Evolutionary conservation across 2,888 invertebrate genomes (phyloP).

Genomic region (Acleris emargana): DNA sequence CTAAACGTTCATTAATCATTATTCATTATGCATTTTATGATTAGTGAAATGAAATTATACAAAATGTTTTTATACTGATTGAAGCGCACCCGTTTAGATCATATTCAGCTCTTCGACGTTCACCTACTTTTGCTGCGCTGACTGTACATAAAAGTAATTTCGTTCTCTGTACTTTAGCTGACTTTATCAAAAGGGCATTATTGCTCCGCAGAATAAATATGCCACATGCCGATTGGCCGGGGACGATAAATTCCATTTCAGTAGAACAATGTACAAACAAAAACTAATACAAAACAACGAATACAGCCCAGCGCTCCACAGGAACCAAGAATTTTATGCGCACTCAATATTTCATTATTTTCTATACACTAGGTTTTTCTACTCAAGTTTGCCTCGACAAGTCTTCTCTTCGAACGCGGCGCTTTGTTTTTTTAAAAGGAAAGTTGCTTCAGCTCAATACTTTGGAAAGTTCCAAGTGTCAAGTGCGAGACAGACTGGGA

Average conservation of each 20-base stretch:
- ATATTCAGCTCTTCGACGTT: neutral
- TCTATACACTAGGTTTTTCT: neutral
- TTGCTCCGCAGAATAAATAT: conserved; percentile 3
- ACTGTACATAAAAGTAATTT: too few relatives aligned
- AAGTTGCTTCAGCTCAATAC: too few relatives aligned
- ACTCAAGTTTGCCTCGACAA: neutral
- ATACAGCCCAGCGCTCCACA: neutral
- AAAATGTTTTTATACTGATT: too few relatives aligned
- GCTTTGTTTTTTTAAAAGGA: too few relatives aligned
- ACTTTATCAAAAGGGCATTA: conserved; percentile 3
- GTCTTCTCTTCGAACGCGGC: neutral
- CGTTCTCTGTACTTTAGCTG: too few relatives aligned
- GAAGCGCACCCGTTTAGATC: too few relatives aligned
- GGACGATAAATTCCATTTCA: conserved; percentile 17
- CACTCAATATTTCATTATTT: conserved; percentile 17
- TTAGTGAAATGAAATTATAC: too few relatives aligned
- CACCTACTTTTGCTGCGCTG: too few relatives aligned
- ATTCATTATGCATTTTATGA: too few relatives aligned
- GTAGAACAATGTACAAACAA: conserved; percentile 19
- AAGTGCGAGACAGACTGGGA: too few relatives aligned
- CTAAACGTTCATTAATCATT: too few relatives aligned
- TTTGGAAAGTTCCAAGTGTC: too few relatives aligned
- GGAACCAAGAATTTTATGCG: conserved; percentile 6
- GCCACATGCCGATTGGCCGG: conserved; percentile 20
- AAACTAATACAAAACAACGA: conserved; percentile 15